Evolutionary conservation across 2,888 invertebrate species (phyloP), one percentile per base, ranked within the genome.

Genomic region (Mimas tiliae): DNA sequence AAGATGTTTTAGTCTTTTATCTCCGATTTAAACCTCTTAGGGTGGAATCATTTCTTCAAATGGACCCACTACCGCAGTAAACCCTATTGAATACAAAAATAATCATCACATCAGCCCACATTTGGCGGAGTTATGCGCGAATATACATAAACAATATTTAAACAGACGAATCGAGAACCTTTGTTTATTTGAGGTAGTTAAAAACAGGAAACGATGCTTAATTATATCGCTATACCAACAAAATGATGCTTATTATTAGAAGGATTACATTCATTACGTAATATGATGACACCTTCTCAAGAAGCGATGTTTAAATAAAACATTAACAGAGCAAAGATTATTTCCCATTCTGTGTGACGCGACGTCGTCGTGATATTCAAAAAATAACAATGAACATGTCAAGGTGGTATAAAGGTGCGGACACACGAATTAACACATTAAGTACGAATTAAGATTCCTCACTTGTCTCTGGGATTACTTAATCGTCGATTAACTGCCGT

Each of bases 301-400:
- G 6, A 58, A 11, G 12, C 19, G 6, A 58, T 58, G 42, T 58
- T 58, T 58, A 58, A 58, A 64, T 51, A 38, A 34, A 38, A 19
- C 51, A 64, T 64, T 64, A 64, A 33, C 64, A 51, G 50, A 38
- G 63, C 63, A 27, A 27, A 63, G 50, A 48, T 62, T 50, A 21
- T 19, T 50, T 34, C 50, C n/a, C 50, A 47, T 63, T 63, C 45
- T 45, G 45, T 50, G 64, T 21, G 38, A 34, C 34, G 64, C 38
- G 21, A 34, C 34, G 50, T 51, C 27, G 38, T 42, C 38, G 58
- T 58, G 33, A 50, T 51, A 72, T 72, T 73, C 68, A 72, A 75
- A 74, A 55, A 67, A 27, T 68, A 72, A 75, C 75, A 75, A 75
- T 75, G 73, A 70, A 68, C 64, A 72, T 73, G 75, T 75, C 75